phyloP scores from a whole-genome alignment of 2,888 invertebrate genomes.

The Netelia melanura region DNA sequence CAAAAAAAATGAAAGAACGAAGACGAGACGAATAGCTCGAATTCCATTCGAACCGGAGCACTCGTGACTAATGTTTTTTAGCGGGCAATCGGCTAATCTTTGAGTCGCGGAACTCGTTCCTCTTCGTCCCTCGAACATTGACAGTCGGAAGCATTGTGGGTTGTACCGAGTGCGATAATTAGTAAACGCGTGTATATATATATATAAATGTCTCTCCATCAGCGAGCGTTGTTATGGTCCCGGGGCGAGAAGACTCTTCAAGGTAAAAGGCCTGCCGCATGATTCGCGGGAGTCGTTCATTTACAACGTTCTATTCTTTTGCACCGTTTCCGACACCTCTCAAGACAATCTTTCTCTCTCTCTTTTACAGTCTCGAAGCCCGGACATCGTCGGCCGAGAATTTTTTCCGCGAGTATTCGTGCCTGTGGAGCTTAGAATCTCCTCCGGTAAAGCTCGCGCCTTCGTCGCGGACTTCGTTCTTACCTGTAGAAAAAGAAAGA shows the following conservation, averaged over 20 bases:
- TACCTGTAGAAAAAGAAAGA: too few relatives aligned
- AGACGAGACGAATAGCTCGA: slow-evolving; percentile 20
- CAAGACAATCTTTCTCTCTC: slow-evolving; percentile 27
- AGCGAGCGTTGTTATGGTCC: neutral
- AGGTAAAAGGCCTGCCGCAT: slow-evolving; percentile 53
- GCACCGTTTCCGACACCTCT: slow-evolving; percentile 56
- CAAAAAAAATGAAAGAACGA: neutral
- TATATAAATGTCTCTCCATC: neutral
- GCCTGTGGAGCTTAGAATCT: slow-evolving; percentile 12
- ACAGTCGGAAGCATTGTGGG: slow-evolving; percentile 78
- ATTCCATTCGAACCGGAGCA: neutral
- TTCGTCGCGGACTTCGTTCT: slow-evolving; percentile 26
- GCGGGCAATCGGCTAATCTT: slow-evolving; percentile 74
- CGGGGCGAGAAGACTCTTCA: slow-evolving; percentile 47
- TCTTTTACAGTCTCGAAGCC: slow-evolving; percentile 4
- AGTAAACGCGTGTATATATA: slow-evolving; percentile 56
- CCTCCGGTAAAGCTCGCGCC: slow-evolving; percentile 52
- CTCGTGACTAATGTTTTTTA: slow-evolving; percentile 70
- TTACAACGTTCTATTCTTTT: slow-evolving; percentile 56
- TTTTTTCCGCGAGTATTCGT: slow-evolving; percentile 26
- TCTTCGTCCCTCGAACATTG: slow-evolving; percentile 61
- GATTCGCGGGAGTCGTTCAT: slow-evolving; percentile 57
- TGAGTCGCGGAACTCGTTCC: slow-evolving; percentile 50
- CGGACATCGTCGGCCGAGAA: slow-evolving; percentile 19
- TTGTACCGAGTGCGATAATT: slow-evolving; percentile 74